Base-by-base conservation (phyloP, 1,140 invertebrate genomes). In the Hypothenemus hampei region DNA sequence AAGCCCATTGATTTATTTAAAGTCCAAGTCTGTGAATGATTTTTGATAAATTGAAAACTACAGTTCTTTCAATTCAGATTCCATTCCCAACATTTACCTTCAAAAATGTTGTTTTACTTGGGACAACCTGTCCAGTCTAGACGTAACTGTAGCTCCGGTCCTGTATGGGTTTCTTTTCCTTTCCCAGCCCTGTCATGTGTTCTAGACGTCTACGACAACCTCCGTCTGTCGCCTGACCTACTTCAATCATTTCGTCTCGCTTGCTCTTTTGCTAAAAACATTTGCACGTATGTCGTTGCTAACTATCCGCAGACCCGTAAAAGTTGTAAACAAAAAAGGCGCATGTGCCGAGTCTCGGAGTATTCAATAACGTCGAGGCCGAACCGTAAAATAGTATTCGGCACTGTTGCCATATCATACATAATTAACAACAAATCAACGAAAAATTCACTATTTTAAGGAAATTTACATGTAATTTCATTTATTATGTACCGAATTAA, bases 291-390 rank as follows among this genome's bases (percentile, higher is more conserved):
- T 41, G 60, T 60, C 62, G 52, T 59, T 51, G 49, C 61, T 61
- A 60, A 47, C 59, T 58, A 45, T 26, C 52, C 37, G 58, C 48
- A 57, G 45, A 35, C 43, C 44, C 56, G 46, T 55, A 58, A 61
- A 54, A 62, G 64, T 71, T 72, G 70, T 73, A 73, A 73, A 73
- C 72, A 73, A 73, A 46, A 62, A 61, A 44, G 31, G 65, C 71
- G 71, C 71, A 70, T 65, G 71, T 71, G 71, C 61, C 36, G 47
- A 44, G 52, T 46, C n/a, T n/a, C 46, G 57, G 59, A 65, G 63
- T 64, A 66, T 66, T 66, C 65, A 63, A 66, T 66, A 66, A 61
- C 52, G 41, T 63, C 26, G 36, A 57, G 37, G 46, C 45, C 36
- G 23, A 57, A 50, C 24, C 22, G 43, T 55, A 41, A 50, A 57